Percentiles rank a stretch among this genome's conserved stretches.
phyloP scores from a whole-genome alignment of 2,797 vertebrate genomes.

The Petrocephalus schoutedeni region DNA sequence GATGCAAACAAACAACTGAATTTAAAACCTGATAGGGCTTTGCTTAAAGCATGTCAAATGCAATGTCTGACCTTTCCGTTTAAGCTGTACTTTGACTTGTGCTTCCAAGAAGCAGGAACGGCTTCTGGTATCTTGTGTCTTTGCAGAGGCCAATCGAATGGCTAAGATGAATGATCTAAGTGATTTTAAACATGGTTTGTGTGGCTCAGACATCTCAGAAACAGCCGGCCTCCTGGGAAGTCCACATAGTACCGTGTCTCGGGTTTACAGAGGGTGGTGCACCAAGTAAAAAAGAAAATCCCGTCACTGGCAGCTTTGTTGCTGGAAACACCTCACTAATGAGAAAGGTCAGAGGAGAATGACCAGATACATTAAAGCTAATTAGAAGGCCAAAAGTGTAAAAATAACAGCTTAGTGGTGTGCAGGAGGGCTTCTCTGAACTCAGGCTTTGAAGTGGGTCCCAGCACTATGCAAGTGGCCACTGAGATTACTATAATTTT shows the following conservation, averaged over 20 bases:
- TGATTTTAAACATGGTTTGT: neutral
- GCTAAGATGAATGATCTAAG: neutral
- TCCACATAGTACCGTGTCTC: neutral
- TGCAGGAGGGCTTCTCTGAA: neutral
- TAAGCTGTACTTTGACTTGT: neutral
- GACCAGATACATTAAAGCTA: neutral
- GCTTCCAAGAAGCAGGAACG: neutral
- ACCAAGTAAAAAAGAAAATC: neutral
- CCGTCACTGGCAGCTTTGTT: neutral
- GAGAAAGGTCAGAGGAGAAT: neutral
- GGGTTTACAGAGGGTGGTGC: neutral
- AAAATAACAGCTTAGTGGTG: neutral
- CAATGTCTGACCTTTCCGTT: neutral
- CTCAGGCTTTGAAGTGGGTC: neutral
- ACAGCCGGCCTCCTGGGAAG: neutral
- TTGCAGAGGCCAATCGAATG: neutral
- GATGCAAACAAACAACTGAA: neutral
- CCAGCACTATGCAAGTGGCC: neutral
- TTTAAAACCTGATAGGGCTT: neutral
- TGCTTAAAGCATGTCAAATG: neutral
- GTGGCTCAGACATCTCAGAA: neutral
- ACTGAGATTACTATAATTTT: neutral
- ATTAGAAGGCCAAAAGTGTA: neutral
- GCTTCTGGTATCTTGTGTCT: neutral
- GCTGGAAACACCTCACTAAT: neutral